A percentile compares a stretch with the other conserved stretches of the same genome.
These are phyloP conservation scores for Nylanderia fulva DNA, from an alignment of 1,140 invertebrate species.

Conservation along the genomic window DNA sequence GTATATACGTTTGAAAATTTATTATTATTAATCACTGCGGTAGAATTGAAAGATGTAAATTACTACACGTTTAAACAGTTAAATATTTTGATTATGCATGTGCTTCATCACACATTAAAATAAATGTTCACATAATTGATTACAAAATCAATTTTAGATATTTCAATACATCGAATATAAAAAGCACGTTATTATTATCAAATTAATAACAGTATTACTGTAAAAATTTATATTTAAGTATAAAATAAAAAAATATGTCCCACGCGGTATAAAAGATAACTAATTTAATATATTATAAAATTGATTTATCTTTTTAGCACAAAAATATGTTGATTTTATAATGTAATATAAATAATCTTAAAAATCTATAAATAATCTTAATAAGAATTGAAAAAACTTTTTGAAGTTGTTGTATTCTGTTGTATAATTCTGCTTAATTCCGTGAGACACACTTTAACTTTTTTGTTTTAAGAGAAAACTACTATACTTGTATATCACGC, in stretches of 20 bases:
- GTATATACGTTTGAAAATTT: neutral
- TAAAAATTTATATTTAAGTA: neutral
- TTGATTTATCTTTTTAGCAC: neutral
- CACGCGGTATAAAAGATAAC: neutral
- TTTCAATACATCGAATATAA: no score
- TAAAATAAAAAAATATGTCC: neutral
- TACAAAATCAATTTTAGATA: neutral
- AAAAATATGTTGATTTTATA: neutral
- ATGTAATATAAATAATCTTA: no score
- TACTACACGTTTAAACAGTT: neutral
- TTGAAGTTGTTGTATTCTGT: no score
- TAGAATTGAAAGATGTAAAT: slow-evolving; percentile 6
- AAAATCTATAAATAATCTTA: neutral
- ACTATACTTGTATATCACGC: neutral
- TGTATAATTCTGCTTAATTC: neutral
- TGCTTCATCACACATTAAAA: neutral
- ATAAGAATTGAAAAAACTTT: neutral
- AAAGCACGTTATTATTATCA: neutral
- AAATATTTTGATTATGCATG: neutral
- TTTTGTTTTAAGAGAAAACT: neutral
- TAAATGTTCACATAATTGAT: neutral
- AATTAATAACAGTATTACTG: neutral
- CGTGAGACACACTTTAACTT: neutral
- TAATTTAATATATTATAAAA: neutral
- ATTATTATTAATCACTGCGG: neutral